A percentile compares a stretch with the other conserved stretches of the same genome.
Evolutionary conservation across 2,113 vertebrate species (phyloP).

Genomic region (Crotalus tigris): DNA sequence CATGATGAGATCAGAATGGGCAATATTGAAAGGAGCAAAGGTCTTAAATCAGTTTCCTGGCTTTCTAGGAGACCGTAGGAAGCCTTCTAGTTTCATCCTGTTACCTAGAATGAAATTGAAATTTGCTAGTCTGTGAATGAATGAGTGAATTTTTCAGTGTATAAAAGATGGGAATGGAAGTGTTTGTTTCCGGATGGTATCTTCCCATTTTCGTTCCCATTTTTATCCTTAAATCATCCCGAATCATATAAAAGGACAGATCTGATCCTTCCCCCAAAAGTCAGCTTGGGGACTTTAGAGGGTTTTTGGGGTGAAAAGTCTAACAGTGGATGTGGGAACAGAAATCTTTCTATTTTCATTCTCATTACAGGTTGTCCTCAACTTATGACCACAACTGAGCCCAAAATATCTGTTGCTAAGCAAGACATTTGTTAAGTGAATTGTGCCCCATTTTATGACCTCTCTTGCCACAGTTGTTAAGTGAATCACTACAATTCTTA

Average conservation of each 20-base stretch:
- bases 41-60: background rate
- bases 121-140: background rate
- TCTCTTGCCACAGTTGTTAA: too few species aligned
- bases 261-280: background rate
- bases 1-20: background rate
- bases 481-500: too few species aligned
- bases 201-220: background rate
- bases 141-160: background rate
- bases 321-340: background rate
- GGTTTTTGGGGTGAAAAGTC: background rate
- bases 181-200: background rate
- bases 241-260: background rate
- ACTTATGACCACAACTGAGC: background rate
- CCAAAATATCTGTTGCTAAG: background rate
- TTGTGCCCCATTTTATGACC: too few species aligned
- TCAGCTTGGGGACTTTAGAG: background rate
- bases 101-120: background rate
- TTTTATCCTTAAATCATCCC: background rate
- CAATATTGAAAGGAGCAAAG: background rate
- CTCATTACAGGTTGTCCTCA: background rate
- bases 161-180: background rate
- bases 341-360: background rate
- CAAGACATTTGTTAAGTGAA: background rate
- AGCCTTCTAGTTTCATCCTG: background rate
- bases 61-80: background rate